Base-by-base conservation (phyloP, 2,888 invertebrate genomes). In the Onchidella celtica region DNA sequence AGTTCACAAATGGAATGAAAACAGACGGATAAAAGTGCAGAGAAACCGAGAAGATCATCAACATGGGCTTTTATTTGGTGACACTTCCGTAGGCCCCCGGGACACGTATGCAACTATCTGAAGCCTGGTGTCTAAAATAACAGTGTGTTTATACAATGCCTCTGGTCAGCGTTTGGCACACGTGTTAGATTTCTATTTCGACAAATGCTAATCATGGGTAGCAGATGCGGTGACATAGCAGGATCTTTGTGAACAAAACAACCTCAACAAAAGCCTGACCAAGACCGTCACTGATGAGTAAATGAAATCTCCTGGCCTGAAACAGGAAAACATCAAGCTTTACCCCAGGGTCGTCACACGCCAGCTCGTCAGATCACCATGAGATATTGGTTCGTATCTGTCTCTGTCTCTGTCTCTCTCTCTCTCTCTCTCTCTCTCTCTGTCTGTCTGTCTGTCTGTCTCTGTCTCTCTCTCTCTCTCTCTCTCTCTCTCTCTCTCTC, bases 361-460 rank as follows among this genome's bases (percentile, higher is more conserved):
- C n/a, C n/a, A n/a, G n/a, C n/a, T n/a, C n/a, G n/a, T 47, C 47
- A 47, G 47, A 6, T 47, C 47, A 47, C 61, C 57, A 61, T 32
- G 59, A 27, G 59, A 61, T 74, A 27, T 74, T 59, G 63, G 36
- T 75, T 24, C 65, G 38, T 75, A 40, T 75, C 61, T 75, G 65
- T 75, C 34, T 65, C 38, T 75, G 38, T 75, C 65, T 75, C 61
- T 75, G 75, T 75, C 21, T 75, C 65, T 75, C 29, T 65, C 38
- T 75, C 27, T 74, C 57, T 74, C 32, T 74, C 57, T 74, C 61
- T 74, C 57, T 74, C 61, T 75, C 59, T 75, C 27, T 75, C 61
- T 75, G 65, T 75, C 61, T 75, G 65, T 75, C 34, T 65, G 63
- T 75, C 63, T 75, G 75, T 75, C 61, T 75, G 75, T 75, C 21